Evolutionary conservation across 2,797 vertebrate genomes (phyloP), one percentile per base, ranked within the genome.

Genomic region (Manis javanica): DNA sequence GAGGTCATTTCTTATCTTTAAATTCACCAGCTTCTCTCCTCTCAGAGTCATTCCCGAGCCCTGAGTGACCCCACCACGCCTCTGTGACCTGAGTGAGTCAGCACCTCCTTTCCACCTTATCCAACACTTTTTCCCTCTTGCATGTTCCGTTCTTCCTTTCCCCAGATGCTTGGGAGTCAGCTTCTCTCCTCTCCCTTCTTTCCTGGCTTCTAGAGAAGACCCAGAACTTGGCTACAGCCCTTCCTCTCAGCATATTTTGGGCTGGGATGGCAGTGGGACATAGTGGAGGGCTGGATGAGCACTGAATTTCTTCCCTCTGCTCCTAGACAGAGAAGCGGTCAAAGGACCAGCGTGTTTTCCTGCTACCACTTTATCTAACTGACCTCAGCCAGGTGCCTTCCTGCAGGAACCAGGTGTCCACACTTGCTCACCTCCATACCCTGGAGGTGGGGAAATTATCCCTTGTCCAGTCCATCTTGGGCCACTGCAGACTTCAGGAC

Each of bases 31-130:
- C 61, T 96, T 86, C 74, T 96, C 85, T 96, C 74, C 82, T 90
- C 79, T 37, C 92, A 98, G 98, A 95, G 94, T 88, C 97, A 97
- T 57, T 53, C 77, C 24, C 93, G 97, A 94, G 92, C 97, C 93
- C 83, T 96, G 82, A 97, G 97, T 8, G 97, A 98, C 85, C 97
- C 97, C 69, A 97, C 96, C 94, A 98, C 98, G 0, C 98, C 97
- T 87, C 96, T 98, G 95, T 98, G 96, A 98, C 81, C 34, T 51
- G 81, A 95, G 98, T 96, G 77, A 97, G 97, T 94, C 61, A 23
- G 10, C 31, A 24, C 23, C 53, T 37, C 31, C 19, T 74, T 55
- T 29, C 63, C 5, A 5, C 55, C 53, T 34, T 13, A 61, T 12
- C 39, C 95, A 64, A 19, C 19, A 68, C 49, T 24, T 37, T 84